phyloP scores from a whole-genome alignment of 2,113 vertebrate species.

The Pelusios castaneus region DNA sequence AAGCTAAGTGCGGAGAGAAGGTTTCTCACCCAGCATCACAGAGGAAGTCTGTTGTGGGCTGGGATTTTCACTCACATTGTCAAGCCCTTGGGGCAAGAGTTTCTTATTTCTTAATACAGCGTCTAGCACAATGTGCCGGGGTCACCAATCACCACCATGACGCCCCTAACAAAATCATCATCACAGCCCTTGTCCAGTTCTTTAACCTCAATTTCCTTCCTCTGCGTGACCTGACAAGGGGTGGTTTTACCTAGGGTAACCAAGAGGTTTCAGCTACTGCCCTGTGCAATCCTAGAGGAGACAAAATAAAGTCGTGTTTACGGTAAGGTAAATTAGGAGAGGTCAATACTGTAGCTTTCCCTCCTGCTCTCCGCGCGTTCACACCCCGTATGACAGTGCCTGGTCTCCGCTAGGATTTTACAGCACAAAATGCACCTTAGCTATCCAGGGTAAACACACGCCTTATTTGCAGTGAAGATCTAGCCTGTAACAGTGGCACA shows the following conservation, averaged over 20 bases:
- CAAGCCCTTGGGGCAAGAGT: not conserved
- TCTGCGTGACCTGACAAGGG: not conserved
- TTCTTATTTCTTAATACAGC: not conserved
- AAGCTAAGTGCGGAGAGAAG: not conserved
- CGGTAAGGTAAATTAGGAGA: not conserved
- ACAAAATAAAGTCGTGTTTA: no score
- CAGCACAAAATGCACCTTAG: not conserved
- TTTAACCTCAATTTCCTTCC: not conserved
- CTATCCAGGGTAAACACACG: not conserved
- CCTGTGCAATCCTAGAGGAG: no score
- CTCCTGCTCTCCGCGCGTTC: not conserved
- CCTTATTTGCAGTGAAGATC: not conserved
- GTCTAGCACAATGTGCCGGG: not conserved
- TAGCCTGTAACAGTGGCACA: not conserved
- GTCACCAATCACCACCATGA: not conserved
- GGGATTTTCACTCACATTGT: not conserved
- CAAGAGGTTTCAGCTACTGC: not conserved
- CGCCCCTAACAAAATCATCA: not conserved
- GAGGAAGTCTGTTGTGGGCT: not conserved
- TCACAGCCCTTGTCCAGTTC: not conserved
- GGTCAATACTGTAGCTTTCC: not conserved
- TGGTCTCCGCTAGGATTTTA: not conserved
- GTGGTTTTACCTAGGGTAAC: not conserved
- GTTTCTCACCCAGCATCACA: not conserved
- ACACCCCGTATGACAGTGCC: not conserved